phyloP scores from a whole-genome alignment of 37 sponge, comb jelly and placozoan genomes.

The Beroe ovata region DNA sequence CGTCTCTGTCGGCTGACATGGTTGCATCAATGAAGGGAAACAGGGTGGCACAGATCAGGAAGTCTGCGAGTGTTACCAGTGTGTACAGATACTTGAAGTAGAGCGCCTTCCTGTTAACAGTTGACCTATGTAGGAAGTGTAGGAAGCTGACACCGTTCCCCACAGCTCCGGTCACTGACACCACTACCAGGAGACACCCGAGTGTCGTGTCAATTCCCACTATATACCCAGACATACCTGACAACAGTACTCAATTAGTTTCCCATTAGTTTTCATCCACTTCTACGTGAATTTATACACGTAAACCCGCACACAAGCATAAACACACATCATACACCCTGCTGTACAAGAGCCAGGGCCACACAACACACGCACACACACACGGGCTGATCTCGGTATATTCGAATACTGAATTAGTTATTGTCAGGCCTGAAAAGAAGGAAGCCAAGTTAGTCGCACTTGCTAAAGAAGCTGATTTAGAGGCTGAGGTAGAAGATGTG shows the following conservation, averaged over 20 bases:
- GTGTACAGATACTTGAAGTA: conserved; percentile 47
- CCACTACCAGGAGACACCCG: background rate
- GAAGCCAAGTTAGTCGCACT: conserved; percentile 58
- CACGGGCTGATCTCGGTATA: too few species aligned
- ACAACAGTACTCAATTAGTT: too few species aligned
- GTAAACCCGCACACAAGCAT: too few species aligned
- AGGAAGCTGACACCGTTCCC: background rate
- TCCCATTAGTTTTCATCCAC: too few species aligned
- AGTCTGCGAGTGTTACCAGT: background rate
- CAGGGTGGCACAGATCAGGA: conserved; percentile 4
- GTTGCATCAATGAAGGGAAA: conserved; percentile 5
- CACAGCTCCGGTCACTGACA: background rate
- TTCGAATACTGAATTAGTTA: too few species aligned
- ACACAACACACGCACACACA: too few species aligned
- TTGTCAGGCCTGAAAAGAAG: conserved; percentile 10
- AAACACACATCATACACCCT: too few species aligned
- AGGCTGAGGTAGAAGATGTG: background rate
- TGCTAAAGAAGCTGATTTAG: conserved; percentile 23
- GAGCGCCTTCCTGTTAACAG: background rate
- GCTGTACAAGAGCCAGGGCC: too few species aligned
- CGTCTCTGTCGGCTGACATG: background rate
- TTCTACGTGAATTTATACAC: too few species aligned
- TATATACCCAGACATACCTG: background rate
- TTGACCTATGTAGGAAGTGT: background rate
- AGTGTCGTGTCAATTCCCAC: background rate